A percentile compares a stretch with the other conserved stretches of the same genome.
These are phyloP conservation scores for Minunthozetes semirufus DNA, from an alignment of 2,888 invertebrate genomes.

Conservation along the genomic window DNA sequence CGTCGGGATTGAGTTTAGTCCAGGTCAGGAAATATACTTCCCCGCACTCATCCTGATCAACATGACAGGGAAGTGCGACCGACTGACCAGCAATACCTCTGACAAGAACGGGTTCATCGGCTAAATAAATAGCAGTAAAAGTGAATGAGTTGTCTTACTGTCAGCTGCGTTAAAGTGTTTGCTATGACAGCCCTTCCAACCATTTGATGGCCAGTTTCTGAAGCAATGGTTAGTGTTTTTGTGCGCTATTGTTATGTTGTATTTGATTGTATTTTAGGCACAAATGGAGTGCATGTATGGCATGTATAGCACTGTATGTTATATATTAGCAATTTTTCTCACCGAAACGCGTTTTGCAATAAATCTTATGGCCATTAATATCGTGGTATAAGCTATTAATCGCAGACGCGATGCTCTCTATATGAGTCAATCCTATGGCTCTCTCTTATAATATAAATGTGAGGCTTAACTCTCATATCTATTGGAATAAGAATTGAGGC, in stretches of 20 bases:
- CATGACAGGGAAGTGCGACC: conserved; percentile 59
- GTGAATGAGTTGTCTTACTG: neutral
- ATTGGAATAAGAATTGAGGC: neutral
- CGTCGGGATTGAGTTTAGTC: conserved; percentile 46
- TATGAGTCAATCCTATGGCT: neutral
- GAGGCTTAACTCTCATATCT: conserved; percentile 13
- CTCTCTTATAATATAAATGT: conserved; percentile 9
- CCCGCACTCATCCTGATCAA: conserved; percentile 64
- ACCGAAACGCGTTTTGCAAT: conserved; percentile 2
- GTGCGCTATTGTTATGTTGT: conserved; percentile 19
- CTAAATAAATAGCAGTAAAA: conserved; percentile 5
- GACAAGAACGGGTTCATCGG: conserved; percentile 31
- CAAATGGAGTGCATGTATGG: neutral
- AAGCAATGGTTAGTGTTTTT: conserved; percentile 4
- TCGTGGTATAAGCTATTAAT: conserved; percentile 19
- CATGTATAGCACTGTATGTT: neutral
- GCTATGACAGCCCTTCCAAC: neutral
- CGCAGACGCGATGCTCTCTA: conserved; percentile 12
- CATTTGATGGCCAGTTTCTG: neutral
- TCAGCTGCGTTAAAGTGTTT: conserved; percentile 1
- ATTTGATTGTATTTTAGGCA: neutral
- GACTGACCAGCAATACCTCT: conserved; percentile 33
- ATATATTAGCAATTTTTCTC: conserved; percentile 24
- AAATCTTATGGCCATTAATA: conserved; percentile 28
- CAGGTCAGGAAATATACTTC: conserved; percentile 75